A percentile compares a stretch with the other conserved stretches of the same genome.
Conservation (phyloP, 1,140 invertebrate genomes). For the Rhynchophorus ferrugineus region DNA sequence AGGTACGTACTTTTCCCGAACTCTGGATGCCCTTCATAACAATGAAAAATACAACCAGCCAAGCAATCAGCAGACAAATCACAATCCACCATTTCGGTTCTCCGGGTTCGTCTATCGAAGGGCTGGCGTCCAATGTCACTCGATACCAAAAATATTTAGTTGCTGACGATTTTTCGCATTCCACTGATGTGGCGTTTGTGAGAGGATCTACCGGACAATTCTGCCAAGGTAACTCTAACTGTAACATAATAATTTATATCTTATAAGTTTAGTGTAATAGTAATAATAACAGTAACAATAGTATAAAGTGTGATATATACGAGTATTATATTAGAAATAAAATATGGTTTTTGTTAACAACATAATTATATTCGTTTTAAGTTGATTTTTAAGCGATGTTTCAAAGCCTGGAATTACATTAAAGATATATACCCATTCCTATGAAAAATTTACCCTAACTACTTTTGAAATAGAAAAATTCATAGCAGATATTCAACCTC, state of each 20-base stretch:
- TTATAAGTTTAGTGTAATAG: too few relatives aligned
- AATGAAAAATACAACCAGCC: slow-evolving; percentile 93
- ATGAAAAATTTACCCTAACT: too few relatives aligned
- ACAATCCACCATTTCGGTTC: slow-evolving; percentile 92
- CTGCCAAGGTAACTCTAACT: slow-evolving; percentile 77
- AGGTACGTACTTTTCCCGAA: slow-evolving; percentile 84
- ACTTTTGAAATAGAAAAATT: too few relatives aligned
- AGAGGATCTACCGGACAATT: slow-evolving; percentile 57
- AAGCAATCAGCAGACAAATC: slow-evolving; percentile 83
- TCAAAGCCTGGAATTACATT: too few relatives aligned
- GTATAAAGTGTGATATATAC: too few relatives aligned
- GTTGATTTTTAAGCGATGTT: too few relatives aligned
- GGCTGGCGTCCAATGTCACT: slow-evolving; percentile 73
- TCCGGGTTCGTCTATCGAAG: slow-evolving; percentile 74
- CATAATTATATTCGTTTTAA: too few relatives aligned
- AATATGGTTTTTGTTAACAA: too few relatives aligned
- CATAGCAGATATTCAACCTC: too few relatives aligned
- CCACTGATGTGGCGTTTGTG: slow-evolving; percentile 63
- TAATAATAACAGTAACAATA: neutral
- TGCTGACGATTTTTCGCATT: slow-evolving; percentile 75
- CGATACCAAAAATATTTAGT: slow-evolving; percentile 89
- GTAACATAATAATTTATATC: too few relatives aligned
- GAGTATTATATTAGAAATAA: too few relatives aligned
- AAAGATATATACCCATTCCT: too few relatives aligned
- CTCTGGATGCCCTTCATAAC: slow-evolving; percentile 98